Base-by-base conservation (phyloP, 2,113 vertebrate genomes). In the Corythoichthys haematopterus region DNA sequence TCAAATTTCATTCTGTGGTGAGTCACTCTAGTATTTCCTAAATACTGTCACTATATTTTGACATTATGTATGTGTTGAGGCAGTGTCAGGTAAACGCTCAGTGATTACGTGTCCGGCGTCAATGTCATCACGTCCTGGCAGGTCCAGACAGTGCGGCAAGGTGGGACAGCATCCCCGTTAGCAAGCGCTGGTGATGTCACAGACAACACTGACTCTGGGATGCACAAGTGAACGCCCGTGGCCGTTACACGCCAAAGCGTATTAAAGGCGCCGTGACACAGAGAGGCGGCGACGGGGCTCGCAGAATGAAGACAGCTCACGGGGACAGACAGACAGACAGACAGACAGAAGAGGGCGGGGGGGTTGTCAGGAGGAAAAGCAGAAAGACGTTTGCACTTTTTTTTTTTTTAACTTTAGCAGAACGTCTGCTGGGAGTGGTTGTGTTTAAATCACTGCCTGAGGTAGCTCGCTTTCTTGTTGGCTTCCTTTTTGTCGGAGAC, bases 221-320 rank as follows among this genome's bases (percentile, higher is more conserved):
- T 64, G 47, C 80, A 82, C 66, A 74, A 80, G n/a, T 16, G 3
- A 45, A 4, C 59, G 86, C 85, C 84, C 84, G 76, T 77, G 80
- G 87, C 85, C 83, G 83, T 80, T 77, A 71, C 86, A 88, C 74
- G 86, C 85, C 89, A 88, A 76, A 83, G 79, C 84, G 69, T 70
- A 88, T 89, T 88, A 89, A 75, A 87, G 77, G n/a, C 75, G 66
- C 74, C 68, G 80, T 80, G 78, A 80, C 65, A 69, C 72, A 80
- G 80, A 73, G 69, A 82, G 75, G 69, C 66, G n/a, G 75, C 57
- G 78, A 82, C 68, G 75, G 79, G 76, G 70, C 78, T 75, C 65
- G 79, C 69, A 72, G 82, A 84, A 84, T 76, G 77, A 53, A 64
- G 84, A 85, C 73, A 71, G 80, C 85, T 86, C 76, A 76, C 74